Base-by-base conservation (phyloP, 2,888 invertebrate genomes). In the Andrena bucephala region DNA sequence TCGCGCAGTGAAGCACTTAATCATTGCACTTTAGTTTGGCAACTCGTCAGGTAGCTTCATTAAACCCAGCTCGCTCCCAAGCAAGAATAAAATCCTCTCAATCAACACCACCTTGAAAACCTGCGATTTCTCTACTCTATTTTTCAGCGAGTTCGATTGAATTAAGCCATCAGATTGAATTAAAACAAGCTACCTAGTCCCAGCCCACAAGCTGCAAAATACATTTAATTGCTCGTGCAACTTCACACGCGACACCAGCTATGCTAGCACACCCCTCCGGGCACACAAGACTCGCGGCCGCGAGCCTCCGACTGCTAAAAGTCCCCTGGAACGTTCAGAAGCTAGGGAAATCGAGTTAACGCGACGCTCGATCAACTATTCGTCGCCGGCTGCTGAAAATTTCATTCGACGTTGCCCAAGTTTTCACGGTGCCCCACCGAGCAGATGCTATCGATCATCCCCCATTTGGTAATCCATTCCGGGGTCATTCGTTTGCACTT, bases 401-500 rank as follows among this genome's bases (percentile, higher is more conserved):
- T 70, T 70, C 59, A 70, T 29, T 29, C 7, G 70, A 13, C 57
- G 24, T 10, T 42, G 10, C 20, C 42, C 36, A 63, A 66, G 16
- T 36, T 48, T 33, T 83, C 52, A 27, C 24, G 24, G 62, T 20
- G 33, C 48, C 48, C 63, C 50, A 54, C 31, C 42, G 42, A 50
- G 59, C 52, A 20, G 57, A 50, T 50, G 50, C 52, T 73, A 85
- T 85, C 78, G 66, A 74, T 74, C 76, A 68, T 70, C 59, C 59
- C 65, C 62, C 69, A 52, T 50, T 42, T 63, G 75, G 48, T 76
- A 77, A 86, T 81, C 81, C 70, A 78, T 86, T 86, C 76, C 36
- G 52, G 65, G 57, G 62, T 77, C 69, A 77, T 87, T 86, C 78
- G 76, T 79, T 75, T 79, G 81, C 81, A 85, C 71, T 87, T 87